Base-by-base conservation (phyloP, 2,888 invertebrate genomes). In the Cataglyphis altisquamis region DNA sequence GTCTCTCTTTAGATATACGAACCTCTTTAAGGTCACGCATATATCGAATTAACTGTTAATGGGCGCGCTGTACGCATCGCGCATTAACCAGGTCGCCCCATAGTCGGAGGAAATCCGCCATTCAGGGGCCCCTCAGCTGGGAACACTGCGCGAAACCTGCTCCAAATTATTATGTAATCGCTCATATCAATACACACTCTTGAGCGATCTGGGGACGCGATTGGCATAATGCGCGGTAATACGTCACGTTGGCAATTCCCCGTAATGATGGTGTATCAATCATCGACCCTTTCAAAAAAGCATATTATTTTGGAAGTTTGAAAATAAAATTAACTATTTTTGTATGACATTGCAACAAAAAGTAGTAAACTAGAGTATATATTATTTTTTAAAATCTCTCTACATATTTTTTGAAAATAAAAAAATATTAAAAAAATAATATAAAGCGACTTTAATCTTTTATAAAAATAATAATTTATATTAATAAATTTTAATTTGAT, bases 71-170 rank as follows among this genome's bases (percentile, higher is more conserved):
- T 67, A 70, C 57, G 21, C 41, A n/a, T 9, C 21, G 32, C 39
- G 73, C 73, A 25, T 72, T 80, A 72, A 78, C 67, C 18, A 60
- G 81, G 68, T 77, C 67, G 74, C 82, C 83, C 83, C 62, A 85
- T 18, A 70, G 55, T 52, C 80, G 68, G 83, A 89, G 90, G 90
- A 90, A 90, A 90, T 90, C 89, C 89, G 90, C 86, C 68, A 90
- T 86, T 90, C 84, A 84, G 83, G 68, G 77, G 67, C 89, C 89
- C 89, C 89, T 86, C 84, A 74, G 52, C 48, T 86, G 84, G 80
- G 84, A 75, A 86, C 89, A 83, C 72, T 41, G 75, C 82, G 70
- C 81, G 67, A 89, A 90, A 84, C 84, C 73, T 70, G 82, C 60
- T 86, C 48, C 78, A 87, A 85, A 90, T 84, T 78, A 84, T 89